Evolutionary conservation across 2,113 vertebrate species (phyloP), one percentile per base, ranked within the genome.

Genomic region (Cyphomyrus plagiostoma): DNA sequence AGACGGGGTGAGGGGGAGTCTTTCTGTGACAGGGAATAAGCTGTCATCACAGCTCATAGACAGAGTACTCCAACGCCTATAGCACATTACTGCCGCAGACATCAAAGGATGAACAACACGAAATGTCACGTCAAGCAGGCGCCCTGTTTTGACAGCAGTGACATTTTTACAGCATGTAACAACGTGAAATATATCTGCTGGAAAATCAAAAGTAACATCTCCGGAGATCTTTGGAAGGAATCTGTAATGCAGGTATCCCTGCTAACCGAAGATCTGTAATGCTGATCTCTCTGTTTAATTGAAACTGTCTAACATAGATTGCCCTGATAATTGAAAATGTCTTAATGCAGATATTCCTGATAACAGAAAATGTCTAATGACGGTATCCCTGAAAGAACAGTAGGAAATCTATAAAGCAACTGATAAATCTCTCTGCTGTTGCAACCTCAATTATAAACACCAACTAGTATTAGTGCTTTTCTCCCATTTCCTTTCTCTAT

Each of bases 1-100:
- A 86, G 10, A 15, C 13, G 17, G 17, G 49, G 85, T 50, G 48
- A 53, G 85, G 35, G 23, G 85, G 85, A 86, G 49, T 86, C 26
- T 86, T 85, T 39, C 30, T 86, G 85, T 86, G 85, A 35, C 84
- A 86, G n/a, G 49, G 84, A 86, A 86, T 86, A 86, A 30, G 23
- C 49, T 46, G 82, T 45, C 82, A 84, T 84, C 82, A 84, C 82
- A 48, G 82, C 9, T 48, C 82, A 48, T 42, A 84, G 39, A 84
- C 21, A 84, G 39, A 84, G 45, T 23, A 26, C 82, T 84, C 82
- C 19, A 84, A 84, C 21, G 42, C 15, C 35, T 84, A 21, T 56
- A 8, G 35, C 82, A 48, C 19, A 84, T 84, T 86, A 86, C n/a
- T n/a, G 85, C 46, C 1, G 1, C 85, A 52, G 49, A 86, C 85